Evolutionary conservation across 2,797 vertebrate species (phyloP).

Genomic region (Lithobates sylvaticus): DNA sequence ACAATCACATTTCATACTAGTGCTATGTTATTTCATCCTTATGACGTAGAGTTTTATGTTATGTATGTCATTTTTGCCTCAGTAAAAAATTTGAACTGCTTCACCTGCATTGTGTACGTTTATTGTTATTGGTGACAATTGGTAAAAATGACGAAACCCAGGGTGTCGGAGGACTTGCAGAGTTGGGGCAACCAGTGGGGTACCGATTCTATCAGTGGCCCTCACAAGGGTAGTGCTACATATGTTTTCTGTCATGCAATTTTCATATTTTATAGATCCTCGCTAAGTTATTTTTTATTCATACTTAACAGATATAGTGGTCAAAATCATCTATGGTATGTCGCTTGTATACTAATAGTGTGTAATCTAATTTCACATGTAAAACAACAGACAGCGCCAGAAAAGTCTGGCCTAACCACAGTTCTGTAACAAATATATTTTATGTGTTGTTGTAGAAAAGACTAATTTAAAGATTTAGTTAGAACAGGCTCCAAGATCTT

Average conservation of each 20-base stretch:
- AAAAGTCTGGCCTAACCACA: background rate
- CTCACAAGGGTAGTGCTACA: background rate
- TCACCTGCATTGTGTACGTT: too few relatives aligned
- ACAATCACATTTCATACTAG: too few relatives aligned
- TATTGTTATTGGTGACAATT: too few relatives aligned
- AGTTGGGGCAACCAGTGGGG: too few relatives aligned
- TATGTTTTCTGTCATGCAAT: conserved; percentile 13
- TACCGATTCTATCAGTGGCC: too few relatives aligned
- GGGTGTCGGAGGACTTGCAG: too few relatives aligned
- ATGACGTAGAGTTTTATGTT: too few relatives aligned
- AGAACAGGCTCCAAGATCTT: background rate
- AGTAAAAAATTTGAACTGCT: too few relatives aligned
- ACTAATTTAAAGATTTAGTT: background rate
- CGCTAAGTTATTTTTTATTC: conserved; percentile 13
- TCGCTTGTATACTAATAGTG: conserved; percentile 27
- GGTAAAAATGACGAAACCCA: too few relatives aligned
- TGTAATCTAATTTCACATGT: conserved; percentile 30
- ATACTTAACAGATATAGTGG: conserved; percentile 17
- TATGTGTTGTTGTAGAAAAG: background rate
- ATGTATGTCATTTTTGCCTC: too few relatives aligned
- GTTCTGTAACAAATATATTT: conserved; percentile 6
- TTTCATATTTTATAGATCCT: background rate
- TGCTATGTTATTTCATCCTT: too few relatives aligned
- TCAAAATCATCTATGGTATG: conserved; percentile 28
- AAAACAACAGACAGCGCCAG: conserved; percentile 4